Percentiles rank a stretch among this genome's conserved stretches.
Conservation (phyloP, 2,888 invertebrate species). For the Tigriopus californicus region DNA sequence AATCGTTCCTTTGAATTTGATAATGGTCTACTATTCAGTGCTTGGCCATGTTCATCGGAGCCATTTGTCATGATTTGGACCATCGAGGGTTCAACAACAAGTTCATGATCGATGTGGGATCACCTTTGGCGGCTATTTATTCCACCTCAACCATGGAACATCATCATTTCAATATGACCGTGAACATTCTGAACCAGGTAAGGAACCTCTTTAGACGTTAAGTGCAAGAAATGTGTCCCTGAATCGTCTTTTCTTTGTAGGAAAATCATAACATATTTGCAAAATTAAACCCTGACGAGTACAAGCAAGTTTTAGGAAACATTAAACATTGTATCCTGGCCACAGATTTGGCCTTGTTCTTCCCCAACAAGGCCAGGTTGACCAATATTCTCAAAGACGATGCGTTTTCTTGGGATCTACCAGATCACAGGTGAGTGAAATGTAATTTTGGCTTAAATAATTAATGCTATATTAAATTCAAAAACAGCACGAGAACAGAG, state of each 20-base stretch:
- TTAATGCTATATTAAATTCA: no score
- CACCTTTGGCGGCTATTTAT: constrained; percentile 63
- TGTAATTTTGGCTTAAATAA: not conserved
- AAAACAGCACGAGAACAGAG: no score
- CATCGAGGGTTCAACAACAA: constrained; percentile 69
- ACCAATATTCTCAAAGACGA: constrained; percentile 34
- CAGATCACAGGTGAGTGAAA: constrained; percentile 38
- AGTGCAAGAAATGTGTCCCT: constrained; percentile 15
- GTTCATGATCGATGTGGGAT: constrained; percentile 61
- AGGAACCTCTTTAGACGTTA: not conserved
- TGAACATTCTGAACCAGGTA: constrained; percentile 60
- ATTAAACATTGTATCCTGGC: constrained; percentile 66
- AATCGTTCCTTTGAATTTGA: no score
- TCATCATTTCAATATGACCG: constrained; percentile 72
- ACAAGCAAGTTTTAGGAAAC: constrained; percentile 51
- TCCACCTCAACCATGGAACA: constrained; percentile 70
- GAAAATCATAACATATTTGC: constrained; percentile 70
- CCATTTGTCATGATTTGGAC: constrained; percentile 66
- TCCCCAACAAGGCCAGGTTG: constrained; percentile 49
- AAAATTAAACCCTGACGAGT: constrained; percentile 46
- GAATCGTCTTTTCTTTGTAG: constrained; percentile 29
- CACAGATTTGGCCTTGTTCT: constrained; percentile 62
- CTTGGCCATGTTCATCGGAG: constrained; percentile 54
- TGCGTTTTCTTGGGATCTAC: constrained; percentile 43
- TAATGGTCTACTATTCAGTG: constrained; percentile 33